These are phyloP conservation scores for Cephus pygmeus DNA, from an alignment of 2,888 invertebrate genomes.

Conservation along the genomic window DNA sequence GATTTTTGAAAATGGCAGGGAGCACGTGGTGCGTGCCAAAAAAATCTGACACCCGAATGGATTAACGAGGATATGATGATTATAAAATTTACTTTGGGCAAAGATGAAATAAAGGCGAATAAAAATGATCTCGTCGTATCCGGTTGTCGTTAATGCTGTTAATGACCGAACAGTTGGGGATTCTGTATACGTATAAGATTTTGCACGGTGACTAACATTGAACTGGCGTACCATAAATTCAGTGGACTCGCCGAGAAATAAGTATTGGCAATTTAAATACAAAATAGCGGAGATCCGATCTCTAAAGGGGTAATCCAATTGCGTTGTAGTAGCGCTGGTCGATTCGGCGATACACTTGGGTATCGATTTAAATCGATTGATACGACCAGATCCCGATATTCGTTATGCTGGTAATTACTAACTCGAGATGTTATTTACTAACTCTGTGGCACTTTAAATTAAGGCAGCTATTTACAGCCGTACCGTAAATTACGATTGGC, in stretches of 20 bases:
- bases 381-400: slow-evolving; percentile 18
- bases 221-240: neutral
- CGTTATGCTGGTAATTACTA: slow-evolving; percentile 36
- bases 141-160: neutral
- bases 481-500: slow-evolving; percentile 40
- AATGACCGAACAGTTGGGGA: neutral
- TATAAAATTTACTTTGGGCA: neutral
- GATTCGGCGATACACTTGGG: slow-evolving; percentile 7
- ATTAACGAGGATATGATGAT: neutral
- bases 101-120: neutral
- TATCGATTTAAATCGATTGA: slow-evolving; percentile 20
- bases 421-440: slow-evolving; percentile 45
- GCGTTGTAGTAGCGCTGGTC: neutral
- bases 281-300: slow-evolving; percentile 26
- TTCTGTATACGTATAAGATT: neutral
- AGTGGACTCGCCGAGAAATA: slow-evolving; percentile 3
- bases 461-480: slow-evolving; percentile 38
- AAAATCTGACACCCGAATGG: neutral
- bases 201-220: neutral
- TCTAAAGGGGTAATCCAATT: slow-evolving; percentile 10
- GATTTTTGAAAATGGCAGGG: neutral
- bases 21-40: neutral
- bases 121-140: neutral
- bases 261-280: slow-evolving; percentile 27
- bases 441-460: slow-evolving; percentile 40